phyloP scores from a whole-genome alignment of 2,113 vertebrate species.

The Pleuronectes platessa region DNA sequence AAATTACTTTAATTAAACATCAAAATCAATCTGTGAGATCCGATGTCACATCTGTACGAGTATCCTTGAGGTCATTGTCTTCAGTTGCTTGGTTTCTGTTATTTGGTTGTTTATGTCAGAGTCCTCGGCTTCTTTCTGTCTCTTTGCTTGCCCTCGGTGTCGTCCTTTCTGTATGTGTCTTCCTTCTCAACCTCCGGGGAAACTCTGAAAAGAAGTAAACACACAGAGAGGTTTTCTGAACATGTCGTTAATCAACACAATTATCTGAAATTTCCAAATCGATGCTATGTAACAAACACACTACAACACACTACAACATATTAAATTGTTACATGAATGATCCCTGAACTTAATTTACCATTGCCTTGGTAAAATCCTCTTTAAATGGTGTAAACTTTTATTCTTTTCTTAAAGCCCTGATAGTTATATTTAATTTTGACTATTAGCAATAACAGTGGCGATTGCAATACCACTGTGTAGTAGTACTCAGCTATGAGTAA shows the following conservation, averaged over 20 bases:
- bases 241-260: background rate
- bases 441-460: no score
- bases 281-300: no score
- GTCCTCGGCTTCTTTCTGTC: background rate
- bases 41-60: background rate
- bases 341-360: no score
- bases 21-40: background rate
- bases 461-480: no score
- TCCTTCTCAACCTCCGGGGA: slow-evolving; percentile 37
- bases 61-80: slow-evolving; percentile 6
- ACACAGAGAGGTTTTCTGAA: slow-evolving; percentile 2
- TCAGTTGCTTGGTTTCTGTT: background rate
- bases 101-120: background rate
- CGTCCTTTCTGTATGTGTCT: slow-evolving; percentile 19
- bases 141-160: slow-evolving; percentile 1
- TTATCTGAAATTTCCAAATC: background rate
- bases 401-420: no score
- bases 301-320: no score
- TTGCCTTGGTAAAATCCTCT: no score
- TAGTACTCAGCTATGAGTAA: no score
- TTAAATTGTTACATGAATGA: no score
- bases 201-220: slow-evolving; percentile 33
- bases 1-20: slow-evolving; percentile 13
- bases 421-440: no score
- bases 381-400: no score